Conservation (phyloP, 2,888 invertebrate genomes). For the Coleophora flavipennella region DNA sequence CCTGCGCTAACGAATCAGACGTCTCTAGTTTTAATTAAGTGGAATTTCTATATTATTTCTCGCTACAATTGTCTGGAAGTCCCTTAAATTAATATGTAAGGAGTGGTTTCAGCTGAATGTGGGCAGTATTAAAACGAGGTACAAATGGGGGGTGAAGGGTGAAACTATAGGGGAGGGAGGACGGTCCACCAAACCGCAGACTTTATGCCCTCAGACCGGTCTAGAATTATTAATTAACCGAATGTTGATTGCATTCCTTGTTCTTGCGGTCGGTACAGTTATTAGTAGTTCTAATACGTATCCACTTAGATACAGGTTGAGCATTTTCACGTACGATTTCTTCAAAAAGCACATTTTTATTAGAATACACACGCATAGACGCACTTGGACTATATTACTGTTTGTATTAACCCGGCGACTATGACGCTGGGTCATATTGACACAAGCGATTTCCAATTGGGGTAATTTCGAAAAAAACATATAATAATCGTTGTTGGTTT, state of each 20-base stretch:
- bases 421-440: no score
- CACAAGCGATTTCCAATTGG: no score
- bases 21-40: constrained; percentile 1
- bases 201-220: constrained; percentile 61
- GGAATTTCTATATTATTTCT: constrained; percentile 3
- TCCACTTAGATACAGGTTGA: background rate
- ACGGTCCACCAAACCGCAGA: constrained; percentile 42
- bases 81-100: constrained; percentile 60
- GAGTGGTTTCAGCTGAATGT: constrained; percentile 50
- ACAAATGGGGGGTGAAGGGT: constrained; percentile 42
- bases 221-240: constrained; percentile 69
- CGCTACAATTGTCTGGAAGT: constrained; percentile 19
- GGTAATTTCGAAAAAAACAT: no score
- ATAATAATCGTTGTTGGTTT: no score
- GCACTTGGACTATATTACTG: no score
- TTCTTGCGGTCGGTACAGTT: constrained; percentile 38
- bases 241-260: constrained; percentile 62
- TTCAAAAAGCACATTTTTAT: no score
- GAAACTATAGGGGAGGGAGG: constrained; percentile 18
- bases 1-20: constrained; percentile 2
- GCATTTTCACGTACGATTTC: background rate
- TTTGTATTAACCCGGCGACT: no score
- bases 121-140: constrained; percentile 60
- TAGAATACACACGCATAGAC: no score
- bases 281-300: constrained; percentile 31